Evolutionary conservation across 2,888 invertebrate species (phyloP).

Genomic region (Spilosoma lubricipeda): DNA sequence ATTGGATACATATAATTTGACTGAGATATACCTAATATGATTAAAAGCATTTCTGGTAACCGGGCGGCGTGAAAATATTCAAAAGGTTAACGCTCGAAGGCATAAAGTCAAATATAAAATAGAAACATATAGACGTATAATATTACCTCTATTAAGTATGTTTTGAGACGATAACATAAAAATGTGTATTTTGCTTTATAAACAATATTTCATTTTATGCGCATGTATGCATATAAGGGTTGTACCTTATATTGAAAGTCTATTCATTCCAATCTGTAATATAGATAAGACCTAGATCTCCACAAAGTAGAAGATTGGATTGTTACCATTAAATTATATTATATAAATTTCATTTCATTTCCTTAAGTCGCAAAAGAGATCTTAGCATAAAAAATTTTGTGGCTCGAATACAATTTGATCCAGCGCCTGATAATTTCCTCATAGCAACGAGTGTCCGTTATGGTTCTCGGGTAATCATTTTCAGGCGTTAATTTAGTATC

Average conservation of each 20-base stretch:
- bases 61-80: not conserved
- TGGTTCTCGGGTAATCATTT: constrained; percentile 30
- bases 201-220: not conserved
- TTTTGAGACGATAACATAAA: not conserved
- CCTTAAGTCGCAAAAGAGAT: constrained; percentile 20
- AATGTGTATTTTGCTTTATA: not conserved
- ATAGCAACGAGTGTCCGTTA: constrained; percentile 40
- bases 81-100: not conserved
- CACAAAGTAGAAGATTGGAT: not conserved
- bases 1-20: too few relatives aligned
- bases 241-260: not conserved
- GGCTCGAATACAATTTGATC: constrained; percentile 19
- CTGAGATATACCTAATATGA: not conserved
- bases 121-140: too few relatives aligned
- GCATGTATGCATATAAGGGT: not conserved
- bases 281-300: not conserved
- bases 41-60: not conserved
- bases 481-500: constrained; percentile 37
- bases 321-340: not conserved
- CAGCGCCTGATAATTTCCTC: constrained; percentile 44
- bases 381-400: constrained; percentile 21
- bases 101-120: too few relatives aligned
- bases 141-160: not conserved
- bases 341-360: constrained; percentile 23
- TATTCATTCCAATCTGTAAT: not conserved